phyloP scores from a whole-genome alignment of 2,113 vertebrate genomes.

The Pseudonaja textilis region DNA sequence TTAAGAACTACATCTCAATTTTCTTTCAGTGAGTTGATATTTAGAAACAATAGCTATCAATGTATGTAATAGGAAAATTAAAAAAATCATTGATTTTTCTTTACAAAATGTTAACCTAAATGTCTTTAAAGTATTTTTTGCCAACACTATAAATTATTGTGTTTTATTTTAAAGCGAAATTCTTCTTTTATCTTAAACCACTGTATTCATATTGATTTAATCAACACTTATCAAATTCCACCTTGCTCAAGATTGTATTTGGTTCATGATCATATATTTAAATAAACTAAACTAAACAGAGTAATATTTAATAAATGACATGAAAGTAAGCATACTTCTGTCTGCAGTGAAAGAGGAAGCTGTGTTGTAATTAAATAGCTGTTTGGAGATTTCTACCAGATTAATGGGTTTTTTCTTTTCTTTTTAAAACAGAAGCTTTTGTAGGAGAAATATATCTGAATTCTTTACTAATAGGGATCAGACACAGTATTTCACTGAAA shows the following conservation, averaged over 20 bases:
- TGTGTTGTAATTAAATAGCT: background rate
- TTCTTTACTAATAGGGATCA: background rate
- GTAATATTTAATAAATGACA: conserved; percentile 1
- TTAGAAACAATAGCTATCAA: background rate
- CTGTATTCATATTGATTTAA: background rate
- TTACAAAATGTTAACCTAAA: background rate
- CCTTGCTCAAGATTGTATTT: background rate
- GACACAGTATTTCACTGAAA: background rate
- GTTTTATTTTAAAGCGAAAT: background rate
- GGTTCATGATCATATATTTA: background rate
- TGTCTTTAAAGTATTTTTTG: background rate
- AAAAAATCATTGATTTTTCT: background rate
- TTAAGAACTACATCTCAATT: background rate
- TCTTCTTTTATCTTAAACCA: background rate
- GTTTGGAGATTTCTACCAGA: background rate
- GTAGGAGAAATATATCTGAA: background rate
- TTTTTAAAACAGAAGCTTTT: background rate
- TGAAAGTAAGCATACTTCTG: background rate
- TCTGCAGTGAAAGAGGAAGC: background rate
- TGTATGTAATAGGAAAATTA: conserved; percentile 18
- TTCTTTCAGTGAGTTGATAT: conserved; percentile 8
- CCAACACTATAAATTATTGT: background rate
- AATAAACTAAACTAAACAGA: background rate
- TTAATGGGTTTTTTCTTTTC: background rate
- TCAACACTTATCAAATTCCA: conserved; percentile 1